A percentile compares a stretch with the other conserved stretches of the same genome.
Conservation (phyloP, 2,113 vertebrate species). For the Engraulis encrasicolus region DNA sequence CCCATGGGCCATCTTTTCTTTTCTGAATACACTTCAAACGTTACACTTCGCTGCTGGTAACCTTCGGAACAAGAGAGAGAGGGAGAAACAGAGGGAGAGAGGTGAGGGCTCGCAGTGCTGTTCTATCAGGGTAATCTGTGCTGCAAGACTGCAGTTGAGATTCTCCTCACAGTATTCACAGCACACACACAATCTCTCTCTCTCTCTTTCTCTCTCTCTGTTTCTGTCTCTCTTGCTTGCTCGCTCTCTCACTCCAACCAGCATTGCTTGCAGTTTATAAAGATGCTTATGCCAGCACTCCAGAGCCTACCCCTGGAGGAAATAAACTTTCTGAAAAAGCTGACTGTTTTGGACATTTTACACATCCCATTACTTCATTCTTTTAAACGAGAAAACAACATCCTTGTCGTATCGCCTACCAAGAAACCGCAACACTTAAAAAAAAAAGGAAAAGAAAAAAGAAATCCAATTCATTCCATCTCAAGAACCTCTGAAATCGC, state of each 20-base stretch:
- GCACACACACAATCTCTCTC: background rate
- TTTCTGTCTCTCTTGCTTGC: background rate
- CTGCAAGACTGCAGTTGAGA: constrained; percentile 17
- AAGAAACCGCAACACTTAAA: background rate
- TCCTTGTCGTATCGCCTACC: background rate
- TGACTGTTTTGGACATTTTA: constrained; percentile 16
- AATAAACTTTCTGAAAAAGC: constrained; percentile 14
- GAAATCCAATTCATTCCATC: background rate
- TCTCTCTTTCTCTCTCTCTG: too few relatives aligned
- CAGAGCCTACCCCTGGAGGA: constrained; percentile 6
- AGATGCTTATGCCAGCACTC: constrained; percentile 13
- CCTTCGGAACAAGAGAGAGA: background rate
- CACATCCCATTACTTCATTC: background rate
- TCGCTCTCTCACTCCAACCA: constrained; percentile 5
- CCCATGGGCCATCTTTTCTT: constrained; percentile 10
- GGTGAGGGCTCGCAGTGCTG: background rate
- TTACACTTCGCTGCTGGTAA: constrained; percentile 10
- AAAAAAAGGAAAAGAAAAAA: too few relatives aligned
- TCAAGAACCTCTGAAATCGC: background rate
- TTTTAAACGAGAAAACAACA: background rate
- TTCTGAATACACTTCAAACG: constrained; percentile 14
- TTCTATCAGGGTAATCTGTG: constrained; percentile 18
- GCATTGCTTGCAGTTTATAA: constrained; percentile 18
- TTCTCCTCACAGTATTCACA: background rate
- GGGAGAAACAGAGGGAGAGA: background rate